A percentile compares a stretch with the other conserved stretches of the same genome.
phyloP scores from a whole-genome alignment of 2,888 invertebrate genomes.

The Drosophila leonis region DNA sequence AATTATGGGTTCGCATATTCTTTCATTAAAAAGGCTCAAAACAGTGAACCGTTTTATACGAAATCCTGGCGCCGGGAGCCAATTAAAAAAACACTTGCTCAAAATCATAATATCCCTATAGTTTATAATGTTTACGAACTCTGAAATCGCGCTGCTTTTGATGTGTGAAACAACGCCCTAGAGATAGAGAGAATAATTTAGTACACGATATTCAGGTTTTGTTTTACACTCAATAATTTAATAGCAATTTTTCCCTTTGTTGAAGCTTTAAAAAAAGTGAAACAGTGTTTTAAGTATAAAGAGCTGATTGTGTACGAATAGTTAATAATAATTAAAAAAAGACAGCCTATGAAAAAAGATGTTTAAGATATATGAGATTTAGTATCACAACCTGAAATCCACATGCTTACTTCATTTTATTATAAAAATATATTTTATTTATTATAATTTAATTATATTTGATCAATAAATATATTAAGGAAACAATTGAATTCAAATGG shows the following conservation, averaged over 20 bases:
- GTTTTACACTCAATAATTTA: neutral
- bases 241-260: neutral
- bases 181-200: slow-evolving; percentile 17
- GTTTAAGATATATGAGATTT: too few relatives aligned
- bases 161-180: slow-evolving; percentile 18
- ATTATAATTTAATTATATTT: too few relatives aligned
- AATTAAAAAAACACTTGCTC: slow-evolving; percentile 62
- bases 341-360: too few relatives aligned
- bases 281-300: neutral
- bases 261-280: neutral
- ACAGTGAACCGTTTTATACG: slow-evolving; percentile 36
- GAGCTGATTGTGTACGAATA: neutral
- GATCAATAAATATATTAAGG: too few relatives aligned
- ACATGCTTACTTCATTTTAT: too few relatives aligned
- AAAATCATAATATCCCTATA: slow-evolving; percentile 27
- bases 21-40: slow-evolving; percentile 73
- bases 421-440: too few relatives aligned
- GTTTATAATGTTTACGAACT: slow-evolving; percentile 30
- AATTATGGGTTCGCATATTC: slow-evolving; percentile 76
- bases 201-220: slow-evolving; percentile 12
- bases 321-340: neutral
- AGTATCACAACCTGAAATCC: too few relatives aligned
- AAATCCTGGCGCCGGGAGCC: slow-evolving; percentile 73
- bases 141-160: slow-evolving; percentile 14
- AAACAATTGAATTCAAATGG: too few relatives aligned